Percentiles rank a stretch among this genome's conserved stretches.
These are phyloP conservation scores for Hozukius guyotensis DNA, from an alignment of 2,797 vertebrate species.

Conservation along the genomic window DNA sequence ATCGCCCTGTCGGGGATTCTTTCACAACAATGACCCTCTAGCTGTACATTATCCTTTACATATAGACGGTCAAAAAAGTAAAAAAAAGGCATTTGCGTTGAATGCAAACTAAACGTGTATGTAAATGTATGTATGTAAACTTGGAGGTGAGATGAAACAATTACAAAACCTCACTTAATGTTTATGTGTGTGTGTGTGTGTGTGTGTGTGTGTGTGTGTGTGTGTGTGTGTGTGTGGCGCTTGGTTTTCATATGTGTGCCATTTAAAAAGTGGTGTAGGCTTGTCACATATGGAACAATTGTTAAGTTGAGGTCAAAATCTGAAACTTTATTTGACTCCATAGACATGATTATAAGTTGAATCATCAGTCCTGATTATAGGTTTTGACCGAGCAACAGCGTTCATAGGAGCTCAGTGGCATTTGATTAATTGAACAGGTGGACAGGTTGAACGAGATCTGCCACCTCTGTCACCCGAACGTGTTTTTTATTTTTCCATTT, in stretches of 20 bases:
- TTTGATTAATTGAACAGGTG: background rate
- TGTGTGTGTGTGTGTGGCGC: no score
- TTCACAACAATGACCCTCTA: no score
- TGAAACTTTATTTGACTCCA: background rate
- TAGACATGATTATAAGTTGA: background rate
- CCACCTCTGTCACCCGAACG: background rate
- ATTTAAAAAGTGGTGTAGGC: background rate
- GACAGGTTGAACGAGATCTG: background rate
- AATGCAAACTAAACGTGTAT: background rate
- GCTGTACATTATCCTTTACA: no score
- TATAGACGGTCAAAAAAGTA: background rate
- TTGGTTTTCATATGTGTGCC: background rate
- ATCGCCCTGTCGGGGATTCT: no score
- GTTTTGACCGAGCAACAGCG: background rate
- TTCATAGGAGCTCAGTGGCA: background rate
- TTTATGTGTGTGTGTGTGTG: background rate
- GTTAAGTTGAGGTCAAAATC: no score
- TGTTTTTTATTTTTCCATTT: no score
- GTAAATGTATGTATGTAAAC: background rate
- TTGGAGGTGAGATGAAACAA: background rate
- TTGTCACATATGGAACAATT: background rate
- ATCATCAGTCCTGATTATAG: background rate
- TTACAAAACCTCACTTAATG: background rate
- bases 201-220: background rate
- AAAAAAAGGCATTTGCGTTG: background rate